Percentiles rank a stretch among this genome's conserved stretches.
These are phyloP conservation scores for Neoascia interrupta DNA, from an alignment of 2,888 invertebrate genomes.

Conservation along the genomic window DNA sequence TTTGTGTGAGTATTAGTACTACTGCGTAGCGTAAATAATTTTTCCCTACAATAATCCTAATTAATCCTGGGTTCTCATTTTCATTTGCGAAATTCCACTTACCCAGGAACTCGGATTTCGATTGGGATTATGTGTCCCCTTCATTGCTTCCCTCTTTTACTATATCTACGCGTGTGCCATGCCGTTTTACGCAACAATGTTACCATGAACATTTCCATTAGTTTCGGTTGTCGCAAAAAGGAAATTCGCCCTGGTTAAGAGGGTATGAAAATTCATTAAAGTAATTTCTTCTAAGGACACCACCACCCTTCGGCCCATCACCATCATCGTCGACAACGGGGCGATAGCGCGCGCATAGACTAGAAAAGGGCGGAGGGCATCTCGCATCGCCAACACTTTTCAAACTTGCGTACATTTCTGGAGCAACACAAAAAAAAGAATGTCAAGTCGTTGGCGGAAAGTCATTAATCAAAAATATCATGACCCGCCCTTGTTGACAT, in stretches of 20 bases:
- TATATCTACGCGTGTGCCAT: conserved; percentile 43
- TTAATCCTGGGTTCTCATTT: conserved; percentile 60
- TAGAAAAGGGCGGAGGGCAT: not conserved
- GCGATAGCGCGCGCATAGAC: not conserved
- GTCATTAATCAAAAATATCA: conserved; percentile 69
- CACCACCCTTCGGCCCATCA: not conserved
- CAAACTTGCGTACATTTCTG: conserved; percentile 35
- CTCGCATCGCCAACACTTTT: conserved; percentile 37
- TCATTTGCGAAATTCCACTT: conserved; percentile 41
- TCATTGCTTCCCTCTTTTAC: not conserved
- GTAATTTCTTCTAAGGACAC: conserved; percentile 71
- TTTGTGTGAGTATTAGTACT: not conserved
- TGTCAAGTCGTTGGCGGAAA: conserved; percentile 65
- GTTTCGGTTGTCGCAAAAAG: conserved; percentile 65
- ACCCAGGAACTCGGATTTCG: conserved; percentile 39
- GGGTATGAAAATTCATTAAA: conserved; percentile 73
- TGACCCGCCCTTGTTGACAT: conserved; percentile 67
- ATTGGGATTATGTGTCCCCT: conserved; percentile 45
- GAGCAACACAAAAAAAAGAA: conserved; percentile 23
- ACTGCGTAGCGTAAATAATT: conserved; percentile 43
- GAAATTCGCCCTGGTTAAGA: conserved; percentile 66
- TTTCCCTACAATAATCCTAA: conserved; percentile 56
- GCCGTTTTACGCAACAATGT: conserved; percentile 54
- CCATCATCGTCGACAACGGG: not conserved
- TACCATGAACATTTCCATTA: conserved; percentile 62